These are phyloP conservation scores for Xiphophorus hellerii DNA, from an alignment of 2,113 vertebrate species.

Conservation along the genomic window DNA sequence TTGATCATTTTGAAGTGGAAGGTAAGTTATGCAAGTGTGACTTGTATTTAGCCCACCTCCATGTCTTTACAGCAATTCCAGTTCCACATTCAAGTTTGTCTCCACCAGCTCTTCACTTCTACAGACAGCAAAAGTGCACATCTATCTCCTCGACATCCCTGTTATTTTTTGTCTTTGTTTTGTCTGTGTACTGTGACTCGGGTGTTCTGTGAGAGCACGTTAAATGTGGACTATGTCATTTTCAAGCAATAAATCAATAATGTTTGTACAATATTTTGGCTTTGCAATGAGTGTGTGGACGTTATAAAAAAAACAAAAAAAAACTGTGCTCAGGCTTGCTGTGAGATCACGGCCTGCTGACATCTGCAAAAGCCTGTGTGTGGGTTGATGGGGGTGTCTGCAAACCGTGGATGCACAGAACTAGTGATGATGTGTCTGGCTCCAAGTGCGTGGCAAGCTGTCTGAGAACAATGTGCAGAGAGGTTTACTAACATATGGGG, in stretches of 20 bases:
- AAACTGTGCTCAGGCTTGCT: slow-evolving; percentile 42
- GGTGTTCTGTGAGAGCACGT: slow-evolving; percentile 16
- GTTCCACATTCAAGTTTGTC: neutral
- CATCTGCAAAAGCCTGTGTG: slow-evolving; percentile 29
- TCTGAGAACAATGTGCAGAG: slow-evolving; percentile 61
- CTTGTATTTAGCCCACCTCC: neutral
- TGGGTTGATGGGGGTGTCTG: slow-evolving; percentile 19
- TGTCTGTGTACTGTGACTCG: slow-evolving; percentile 1
- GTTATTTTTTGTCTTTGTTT: neutral
- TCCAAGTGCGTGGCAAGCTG: slow-evolving; percentile 50
- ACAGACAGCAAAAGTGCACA: slow-evolving; percentile 5
- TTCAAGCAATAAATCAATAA: slow-evolving; percentile 38
- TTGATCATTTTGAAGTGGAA: neutral
- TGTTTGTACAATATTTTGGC: slow-evolving; percentile 15
- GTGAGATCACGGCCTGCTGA: slow-evolving; percentile 53
- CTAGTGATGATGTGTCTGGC: slow-evolving; percentile 72
- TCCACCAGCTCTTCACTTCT: neutral
- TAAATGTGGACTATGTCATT: slow-evolving; percentile 25
- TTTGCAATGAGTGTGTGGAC: slow-evolving; percentile 23
- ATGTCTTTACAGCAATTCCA: neutral
- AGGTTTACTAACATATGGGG: slow-evolving; percentile 43
- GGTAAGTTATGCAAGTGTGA: neutral
- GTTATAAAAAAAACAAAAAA: slow-evolving; percentile 19
- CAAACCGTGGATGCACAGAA: slow-evolving; percentile 52
- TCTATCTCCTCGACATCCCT: slow-evolving; percentile 4